Conservation (phyloP, 1,140 invertebrate genomes). For the Trichoplusia ni region DNA sequence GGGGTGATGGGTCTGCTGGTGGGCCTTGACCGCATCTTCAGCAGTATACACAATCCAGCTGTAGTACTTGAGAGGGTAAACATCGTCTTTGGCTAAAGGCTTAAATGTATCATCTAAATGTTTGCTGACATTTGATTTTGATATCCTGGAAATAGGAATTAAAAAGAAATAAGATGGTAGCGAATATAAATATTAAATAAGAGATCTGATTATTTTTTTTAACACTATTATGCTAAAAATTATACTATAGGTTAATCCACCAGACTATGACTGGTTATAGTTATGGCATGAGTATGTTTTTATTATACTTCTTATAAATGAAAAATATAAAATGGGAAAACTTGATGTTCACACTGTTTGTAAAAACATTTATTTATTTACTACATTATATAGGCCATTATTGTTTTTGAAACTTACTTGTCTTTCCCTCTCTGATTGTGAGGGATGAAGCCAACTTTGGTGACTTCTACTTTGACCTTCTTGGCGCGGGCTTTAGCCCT, state of each 20-base stretch:
- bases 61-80: conserved; percentile 84
- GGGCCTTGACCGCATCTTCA: conserved; percentile 86
- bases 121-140: conserved; percentile 56
- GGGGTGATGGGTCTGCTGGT: conserved; percentile 89
- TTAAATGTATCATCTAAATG: conserved; percentile 84
- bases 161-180: no score
- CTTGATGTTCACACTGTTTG: background rate
- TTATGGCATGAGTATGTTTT: no score
- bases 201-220: no score
- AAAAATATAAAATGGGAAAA: background rate
- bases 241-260: no score
- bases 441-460: conserved; percentile 86
- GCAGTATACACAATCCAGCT: conserved; percentile 85
- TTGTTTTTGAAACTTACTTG: conserved; percentile 49
- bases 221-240: no score
- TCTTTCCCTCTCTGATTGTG: conserved; percentile 82
- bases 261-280: no score
- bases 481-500: conserved; percentile 86
- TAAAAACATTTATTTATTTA: background rate
- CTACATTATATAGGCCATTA: background rate
- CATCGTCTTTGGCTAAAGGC: conserved; percentile 84
- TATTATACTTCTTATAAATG: background rate
- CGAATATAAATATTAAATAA: no score
- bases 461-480: conserved; percentile 86
- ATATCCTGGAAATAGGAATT: conserved; percentile 41